Base-by-base conservation (phyloP, 2,797 vertebrate genomes). In the Syngnathus rostellatus region DNA sequence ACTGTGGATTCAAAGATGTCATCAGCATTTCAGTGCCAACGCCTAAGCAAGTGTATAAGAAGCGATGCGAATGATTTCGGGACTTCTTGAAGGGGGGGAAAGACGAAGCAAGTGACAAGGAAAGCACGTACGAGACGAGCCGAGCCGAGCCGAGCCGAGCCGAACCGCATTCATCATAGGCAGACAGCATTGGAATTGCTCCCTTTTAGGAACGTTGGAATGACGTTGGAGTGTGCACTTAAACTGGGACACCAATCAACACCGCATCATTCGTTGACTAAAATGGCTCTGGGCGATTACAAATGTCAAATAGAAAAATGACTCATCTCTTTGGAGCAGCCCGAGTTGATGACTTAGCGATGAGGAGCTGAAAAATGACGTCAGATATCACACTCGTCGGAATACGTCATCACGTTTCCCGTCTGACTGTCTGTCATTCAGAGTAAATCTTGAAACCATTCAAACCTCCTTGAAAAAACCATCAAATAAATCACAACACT, bases 371-470 rank as follows among this genome's bases (percentile, higher is more conserved):
- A 43, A 10, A 43, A 43, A 43, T 43, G 19, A 41, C 60, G 60
- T 43, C 60, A 12, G 6, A 5, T 45, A 25, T 83, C 80, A 77
- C 31, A 69, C 70, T 43, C 8, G 41, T 3, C 1, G 2, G 61
- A 71, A 69, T 83, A 70, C 65, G 83, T 25, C 75, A 7, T 43
- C 73, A 78, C 81, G 74, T 41, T 60, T 43, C 39, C 39, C 45
- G 83, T 9, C 62, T 14, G 17, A 50, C 17, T n/a, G 10, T 12
- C 23, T n/a, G 10, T 12, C 23, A 38, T n/a, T 50, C 8, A 19
- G 5, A 12, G 19, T 9, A 54, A 54, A 54, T 9, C 25, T 12
- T 5, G 25, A 31, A 57, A 57, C 17, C 8, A 6, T 14, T 5
- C 5, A 17, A 6, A 14, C 12, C 43, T 25, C 25, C 25, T 25